Percentiles rank a stretch among this genome's conserved stretches.
These are phyloP conservation scores for Pterocles orientalis DNA, from an alignment of 2,113 vertebrate genomes.

Conservation along the genomic window DNA sequence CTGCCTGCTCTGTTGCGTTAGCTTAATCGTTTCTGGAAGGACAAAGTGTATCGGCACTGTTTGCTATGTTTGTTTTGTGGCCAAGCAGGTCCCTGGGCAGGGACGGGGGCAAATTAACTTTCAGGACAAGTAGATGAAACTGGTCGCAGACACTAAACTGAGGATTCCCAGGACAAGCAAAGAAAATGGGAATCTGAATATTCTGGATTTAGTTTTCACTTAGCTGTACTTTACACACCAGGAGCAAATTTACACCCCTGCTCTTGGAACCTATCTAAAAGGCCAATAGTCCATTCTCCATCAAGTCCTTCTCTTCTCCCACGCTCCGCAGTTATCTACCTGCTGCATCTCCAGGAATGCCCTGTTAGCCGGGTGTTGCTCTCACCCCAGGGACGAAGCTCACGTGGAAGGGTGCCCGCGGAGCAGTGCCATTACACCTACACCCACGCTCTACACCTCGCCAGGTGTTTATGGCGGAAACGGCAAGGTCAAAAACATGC, in stretches of 20 bases:
- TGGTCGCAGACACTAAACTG: neutral
- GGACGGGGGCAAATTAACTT: neutral
- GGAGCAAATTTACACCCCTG: neutral
- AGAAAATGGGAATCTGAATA: neutral
- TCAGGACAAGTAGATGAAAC: neutral
- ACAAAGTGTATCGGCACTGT: neutral
- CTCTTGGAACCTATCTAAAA: neutral
- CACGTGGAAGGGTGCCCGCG: fast-evolving
- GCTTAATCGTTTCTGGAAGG: neutral
- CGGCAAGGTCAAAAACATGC: constrained; percentile 27
- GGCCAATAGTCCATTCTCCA: neutral
- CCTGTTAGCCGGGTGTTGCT: neutral
- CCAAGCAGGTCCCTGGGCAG: neutral
- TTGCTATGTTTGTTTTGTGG: neutral
- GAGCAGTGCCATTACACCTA: neutral
- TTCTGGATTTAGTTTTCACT: neutral
- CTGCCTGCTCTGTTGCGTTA: neutral
- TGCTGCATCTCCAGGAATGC: neutral
- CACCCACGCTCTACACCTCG: neutral
- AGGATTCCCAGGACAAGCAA: neutral
- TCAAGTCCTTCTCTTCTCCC: neutral
- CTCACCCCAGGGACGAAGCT: neutral
- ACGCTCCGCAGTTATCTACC: fast-evolving
- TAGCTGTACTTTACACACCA: neutral
- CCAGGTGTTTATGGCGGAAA: neutral